phyloP scores from a whole-genome alignment of 2,113 vertebrate species.

The Chiloscyllium plagiosum region DNA sequence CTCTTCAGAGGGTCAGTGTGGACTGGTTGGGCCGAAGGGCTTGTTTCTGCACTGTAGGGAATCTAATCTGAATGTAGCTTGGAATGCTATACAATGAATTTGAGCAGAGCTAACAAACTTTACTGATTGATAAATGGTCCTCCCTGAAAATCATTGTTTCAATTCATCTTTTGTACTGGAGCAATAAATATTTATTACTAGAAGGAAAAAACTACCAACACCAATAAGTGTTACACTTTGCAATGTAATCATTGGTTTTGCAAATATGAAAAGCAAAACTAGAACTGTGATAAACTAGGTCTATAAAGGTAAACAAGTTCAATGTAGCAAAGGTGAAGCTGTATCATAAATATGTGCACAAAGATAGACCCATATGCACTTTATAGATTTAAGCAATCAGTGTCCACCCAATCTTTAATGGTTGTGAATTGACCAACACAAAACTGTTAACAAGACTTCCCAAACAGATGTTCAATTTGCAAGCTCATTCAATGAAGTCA shows the following conservation, averaged over 20 bases:
- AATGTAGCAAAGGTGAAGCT: background rate
- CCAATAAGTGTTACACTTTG: background rate
- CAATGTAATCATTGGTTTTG: background rate
- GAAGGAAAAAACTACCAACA: background rate
- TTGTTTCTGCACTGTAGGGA: too few species aligned
- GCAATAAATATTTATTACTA: background rate
- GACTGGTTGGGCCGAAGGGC: too few species aligned
- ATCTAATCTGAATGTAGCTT: background rate
- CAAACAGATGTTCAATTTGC: background rate
- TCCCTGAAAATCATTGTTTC: background rate
- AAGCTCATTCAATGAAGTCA: background rate
- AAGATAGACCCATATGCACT: background rate
- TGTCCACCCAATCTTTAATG: background rate
- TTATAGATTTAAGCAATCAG: background rate
- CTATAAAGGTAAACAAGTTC: background rate
- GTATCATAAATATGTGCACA: background rate
- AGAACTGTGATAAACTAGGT: background rate
- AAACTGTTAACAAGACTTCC: background rate
- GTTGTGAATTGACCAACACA: background rate
- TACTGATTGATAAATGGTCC: background rate
- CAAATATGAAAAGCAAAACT: background rate
- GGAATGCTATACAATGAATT: background rate
- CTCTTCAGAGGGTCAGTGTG: too few species aligned
- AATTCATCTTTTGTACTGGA: background rate
- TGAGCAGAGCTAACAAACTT: background rate